Base-by-base conservation (phyloP, 2,888 invertebrate species). In the Cataglyphis albicans region DNA sequence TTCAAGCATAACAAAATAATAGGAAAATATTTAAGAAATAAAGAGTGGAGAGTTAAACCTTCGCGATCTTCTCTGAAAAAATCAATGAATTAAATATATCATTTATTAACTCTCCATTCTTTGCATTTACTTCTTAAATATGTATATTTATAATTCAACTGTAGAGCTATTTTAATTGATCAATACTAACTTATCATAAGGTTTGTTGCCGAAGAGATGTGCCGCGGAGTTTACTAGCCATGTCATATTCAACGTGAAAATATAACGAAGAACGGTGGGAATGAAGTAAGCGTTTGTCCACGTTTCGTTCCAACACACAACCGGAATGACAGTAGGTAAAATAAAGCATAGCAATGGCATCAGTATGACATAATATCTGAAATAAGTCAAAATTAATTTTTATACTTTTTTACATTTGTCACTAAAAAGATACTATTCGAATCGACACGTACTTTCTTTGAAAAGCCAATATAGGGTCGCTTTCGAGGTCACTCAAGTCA, bases 221-320 rank as follows among this genome's bases (percentile, higher is more conserved):
- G 98, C 98, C 38, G 97, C 97, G 91, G 98, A 98, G 94, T 98
- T 98, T 21, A 98, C 98, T 0, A 97, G 95, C 98, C 98, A 99
- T 1, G 98, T 98, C 92, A 96, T 96, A 95, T 99, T 97, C 82
- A 99, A 95, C 2, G 96, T 96, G 81, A 96, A 92, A 44, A 96
- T 95, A 94, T 98, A 98, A 15, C 98, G 97, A 18, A 98, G 92
- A 38, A 97, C 93, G 1, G 96, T 96, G 84, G 97, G 96, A 1
- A 97, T 95, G 89, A 96, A 95, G 88, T 97, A 96, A 2, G 98
- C 96, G 88, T 96, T 96, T 70, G 92, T 94, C 96, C 96, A 97
- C 3, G 93, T 93, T 93, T 98, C 98, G 32, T 95, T 95, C 97
- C 98, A 98, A 63, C 95, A 95, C 63, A 96, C 96, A 3, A 96